phyloP scores from a whole-genome alignment of 1,140 invertebrate species.

The Drosophila oshimai region DNA sequence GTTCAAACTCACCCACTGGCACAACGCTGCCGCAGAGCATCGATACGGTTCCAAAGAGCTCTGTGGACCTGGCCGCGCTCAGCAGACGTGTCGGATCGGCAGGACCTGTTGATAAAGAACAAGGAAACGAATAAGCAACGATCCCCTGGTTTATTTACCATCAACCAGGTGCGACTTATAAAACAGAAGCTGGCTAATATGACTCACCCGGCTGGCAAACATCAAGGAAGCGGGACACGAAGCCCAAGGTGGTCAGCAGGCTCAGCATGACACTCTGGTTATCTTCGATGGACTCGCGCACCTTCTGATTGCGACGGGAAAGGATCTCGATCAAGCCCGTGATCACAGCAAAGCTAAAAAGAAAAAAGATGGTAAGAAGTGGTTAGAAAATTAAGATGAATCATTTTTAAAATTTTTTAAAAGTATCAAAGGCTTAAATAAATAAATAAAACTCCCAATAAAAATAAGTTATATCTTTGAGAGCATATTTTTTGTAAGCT shows the following conservation, averaged over 20 bases:
- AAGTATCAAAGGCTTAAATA: too few species aligned
- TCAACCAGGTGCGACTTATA: conserved; percentile 43
- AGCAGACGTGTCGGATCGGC: conserved; percentile 78
- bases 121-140: conserved; percentile 11
- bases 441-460: too few species aligned
- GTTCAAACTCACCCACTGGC: conserved; percentile 61
- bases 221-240: conserved; percentile 79
- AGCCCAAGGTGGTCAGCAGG: conserved; percentile 75
- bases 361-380: background rate
- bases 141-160: conserved; percentile 33
- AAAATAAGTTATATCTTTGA: too few species aligned
- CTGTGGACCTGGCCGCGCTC: conserved; percentile 69
- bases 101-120: conserved; percentile 50
- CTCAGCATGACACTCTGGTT: conserved; percentile 79
- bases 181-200: background rate
- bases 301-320: conserved; percentile 73
- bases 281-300: conserved; percentile 77
- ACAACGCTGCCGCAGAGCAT: conserved; percentile 74
- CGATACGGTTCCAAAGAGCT: conserved; percentile 77
- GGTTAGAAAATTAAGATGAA: too few species aligned
- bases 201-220: conserved; percentile 76
- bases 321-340: conserved; percentile 79
- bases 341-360: conserved; percentile 71
- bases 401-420: too few species aligned
- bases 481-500: too few species aligned